Percentiles rank a stretch among this genome's conserved stretches.
phyloP scores from a whole-genome alignment of 2,113 vertebrate genomes.

The Poecilia latipinna region DNA sequence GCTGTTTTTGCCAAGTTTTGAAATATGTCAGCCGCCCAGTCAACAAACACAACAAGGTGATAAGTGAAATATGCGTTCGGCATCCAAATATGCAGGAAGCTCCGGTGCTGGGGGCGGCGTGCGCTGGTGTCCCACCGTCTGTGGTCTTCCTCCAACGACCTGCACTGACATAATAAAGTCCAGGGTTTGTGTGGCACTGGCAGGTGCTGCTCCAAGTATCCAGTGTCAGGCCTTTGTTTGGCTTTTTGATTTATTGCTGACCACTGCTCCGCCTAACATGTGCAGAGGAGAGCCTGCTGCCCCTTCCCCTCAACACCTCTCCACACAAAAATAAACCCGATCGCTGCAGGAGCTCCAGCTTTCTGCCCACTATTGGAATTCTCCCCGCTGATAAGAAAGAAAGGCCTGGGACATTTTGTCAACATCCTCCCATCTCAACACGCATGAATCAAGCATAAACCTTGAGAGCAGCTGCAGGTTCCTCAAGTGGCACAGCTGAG shows the following conservation, averaged over 20 bases:
- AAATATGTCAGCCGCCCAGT: conserved; percentile 50
- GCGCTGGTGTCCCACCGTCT: conserved; percentile 11
- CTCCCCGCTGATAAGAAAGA: conserved; percentile 66
- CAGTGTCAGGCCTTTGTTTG: conserved; percentile 76
- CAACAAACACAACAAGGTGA: conserved; percentile 57
- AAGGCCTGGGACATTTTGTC: conserved; percentile 49
- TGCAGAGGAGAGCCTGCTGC: conserved; percentile 53
- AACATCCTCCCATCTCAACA: conserved; percentile 62
- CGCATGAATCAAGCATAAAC: conserved; percentile 51
- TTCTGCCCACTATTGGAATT: conserved; percentile 60
- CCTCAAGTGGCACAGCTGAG: conserved; percentile 44
- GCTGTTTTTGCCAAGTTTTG: conserved; percentile 53
- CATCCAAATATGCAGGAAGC: conserved; percentile 7
- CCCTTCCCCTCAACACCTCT: conserved; percentile 73
- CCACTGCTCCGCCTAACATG: conserved; percentile 70
- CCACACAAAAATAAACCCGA: conserved; percentile 79
- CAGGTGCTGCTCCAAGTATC: conserved; percentile 77
- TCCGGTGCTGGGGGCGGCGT: conserved; percentile 10
- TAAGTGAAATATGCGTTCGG: conserved; percentile 54
- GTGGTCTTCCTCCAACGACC: conserved; percentile 53
- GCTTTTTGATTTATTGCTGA: conserved; percentile 79
- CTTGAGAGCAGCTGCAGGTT: conserved; percentile 58
- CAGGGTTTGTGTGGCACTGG: conserved; percentile 68
- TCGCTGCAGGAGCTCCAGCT: conserved; percentile 61
- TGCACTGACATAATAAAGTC: conserved; percentile 39